phyloP scores from a whole-genome alignment of 2,888 invertebrate species.

The Rhagonycha lutea region DNA sequence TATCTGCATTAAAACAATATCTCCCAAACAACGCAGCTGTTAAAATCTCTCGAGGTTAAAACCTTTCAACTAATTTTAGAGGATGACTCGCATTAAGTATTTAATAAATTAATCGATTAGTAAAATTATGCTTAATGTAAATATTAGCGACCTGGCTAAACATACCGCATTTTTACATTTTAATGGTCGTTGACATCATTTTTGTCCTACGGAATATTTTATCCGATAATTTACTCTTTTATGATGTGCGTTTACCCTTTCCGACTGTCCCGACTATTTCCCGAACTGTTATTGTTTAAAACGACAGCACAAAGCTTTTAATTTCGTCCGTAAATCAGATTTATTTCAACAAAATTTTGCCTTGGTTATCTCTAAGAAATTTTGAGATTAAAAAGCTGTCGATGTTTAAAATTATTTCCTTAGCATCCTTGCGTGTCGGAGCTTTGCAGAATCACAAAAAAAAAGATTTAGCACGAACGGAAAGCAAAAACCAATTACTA shows the following conservation, averaged over 20 bases:
- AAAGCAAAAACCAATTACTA: not conserved
- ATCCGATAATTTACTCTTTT: not conserved
- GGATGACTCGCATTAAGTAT: not conserved
- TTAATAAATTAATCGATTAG: not conserved
- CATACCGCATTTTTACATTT: not conserved
- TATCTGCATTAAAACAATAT: no score
- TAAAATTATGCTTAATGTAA: not conserved
- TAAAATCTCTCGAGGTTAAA: not conserved
- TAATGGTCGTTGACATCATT: not conserved
- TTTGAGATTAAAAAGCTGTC: not conserved
- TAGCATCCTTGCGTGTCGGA: not conserved
- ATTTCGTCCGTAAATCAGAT: not conserved
- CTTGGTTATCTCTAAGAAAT: not conserved
- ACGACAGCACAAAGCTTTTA: not conserved
- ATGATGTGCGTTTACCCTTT: not conserved
- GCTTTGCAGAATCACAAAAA: not conserved
- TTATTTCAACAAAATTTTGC: not conserved
- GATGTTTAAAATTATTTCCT: not conserved
- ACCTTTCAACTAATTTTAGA: not conserved
- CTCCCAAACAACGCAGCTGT: no score
- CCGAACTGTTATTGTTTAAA: not conserved
- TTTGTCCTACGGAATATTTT: not conserved
- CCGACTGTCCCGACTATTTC: not conserved
- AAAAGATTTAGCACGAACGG: not conserved
- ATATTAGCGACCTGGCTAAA: not conserved